Conservation (phyloP, 2,888 invertebrate species). For the Lasius platythorax region DNA sequence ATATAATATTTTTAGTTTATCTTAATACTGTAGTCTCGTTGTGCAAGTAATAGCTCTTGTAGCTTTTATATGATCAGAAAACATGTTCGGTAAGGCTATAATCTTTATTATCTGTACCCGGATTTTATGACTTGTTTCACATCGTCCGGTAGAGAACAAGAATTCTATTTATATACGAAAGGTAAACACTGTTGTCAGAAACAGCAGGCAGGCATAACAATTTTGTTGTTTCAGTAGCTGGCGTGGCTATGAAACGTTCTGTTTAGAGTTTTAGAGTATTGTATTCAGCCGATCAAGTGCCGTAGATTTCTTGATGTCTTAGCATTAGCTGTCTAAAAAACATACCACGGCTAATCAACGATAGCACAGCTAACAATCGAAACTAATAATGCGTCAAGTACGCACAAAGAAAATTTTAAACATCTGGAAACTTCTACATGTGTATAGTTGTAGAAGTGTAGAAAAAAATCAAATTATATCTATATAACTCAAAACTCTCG, state of each 20-base stretch:
- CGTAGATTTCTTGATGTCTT: background rate
- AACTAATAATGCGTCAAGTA: background rate
- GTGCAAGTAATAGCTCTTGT: background rate
- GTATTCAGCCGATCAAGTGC: background rate
- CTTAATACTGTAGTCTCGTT: background rate
- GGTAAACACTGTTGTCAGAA: background rate
- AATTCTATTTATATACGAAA: background rate
- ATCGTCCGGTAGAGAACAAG: background rate
- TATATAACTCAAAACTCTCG: background rate
- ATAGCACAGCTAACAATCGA: background rate
- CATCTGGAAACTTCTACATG: background rate
- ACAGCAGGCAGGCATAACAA: background rate
- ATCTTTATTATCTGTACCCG: background rate
- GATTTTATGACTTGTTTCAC: slow-evolving; percentile 6
- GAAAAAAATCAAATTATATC: background rate
- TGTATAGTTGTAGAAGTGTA: background rate
- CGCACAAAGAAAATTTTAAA: background rate
- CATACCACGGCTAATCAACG: background rate
- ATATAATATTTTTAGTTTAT: background rate
- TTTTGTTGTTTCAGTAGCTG: background rate
- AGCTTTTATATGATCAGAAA: background rate
- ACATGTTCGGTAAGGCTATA: background rate
- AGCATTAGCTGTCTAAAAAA: background rate
- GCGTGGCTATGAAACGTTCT: background rate
- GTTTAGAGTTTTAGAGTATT: slow-evolving; percentile 13